Evolutionary conservation across 2,888 invertebrate genomes (phyloP).

Genomic region (Dryocosmus kuriphilus): DNA sequence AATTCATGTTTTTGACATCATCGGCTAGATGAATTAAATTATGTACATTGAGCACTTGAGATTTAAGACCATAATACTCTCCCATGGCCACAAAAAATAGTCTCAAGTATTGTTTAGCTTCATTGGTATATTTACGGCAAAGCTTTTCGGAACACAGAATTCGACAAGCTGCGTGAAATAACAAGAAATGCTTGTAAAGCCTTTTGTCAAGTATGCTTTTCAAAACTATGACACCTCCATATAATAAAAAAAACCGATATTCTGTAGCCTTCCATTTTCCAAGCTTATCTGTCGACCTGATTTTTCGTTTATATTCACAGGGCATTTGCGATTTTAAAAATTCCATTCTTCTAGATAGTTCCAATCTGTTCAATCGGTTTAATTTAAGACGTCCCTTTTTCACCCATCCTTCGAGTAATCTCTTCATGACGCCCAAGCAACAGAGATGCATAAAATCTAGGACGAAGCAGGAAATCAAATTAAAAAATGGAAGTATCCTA

Average conservation of each 20-base stretch:
- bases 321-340: conserved; percentile 43
- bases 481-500: conserved; percentile 40
- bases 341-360: conserved; percentile 21
- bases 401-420: conserved; percentile 46
- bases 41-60: conserved; percentile 67
- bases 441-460: too few relatives aligned
- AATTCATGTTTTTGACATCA: too few relatives aligned
- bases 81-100: not conserved
- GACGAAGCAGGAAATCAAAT: conserved; percentile 50
- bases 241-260: conserved; percentile 51
- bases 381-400: not conserved
- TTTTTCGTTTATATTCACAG: conserved; percentile 50
- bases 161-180: conserved; percentile 43
- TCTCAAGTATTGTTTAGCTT: not conserved
- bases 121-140: too few relatives aligned
- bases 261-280: conserved; percentile 52
- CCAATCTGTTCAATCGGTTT: not conserved
- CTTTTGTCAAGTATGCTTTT: conserved; percentile 43
- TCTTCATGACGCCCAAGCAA: too few relatives aligned
- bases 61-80: too few relatives aligned
- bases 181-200: conserved; percentile 46
- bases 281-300: conserved; percentile 40
- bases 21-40: conserved; percentile 54
- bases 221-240: conserved; percentile 57
- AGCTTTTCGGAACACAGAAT: too few relatives aligned